Evolutionary conservation across 2,113 vertebrate species (phyloP).

Genomic region (Romanogobio albipinnatus): DNA sequence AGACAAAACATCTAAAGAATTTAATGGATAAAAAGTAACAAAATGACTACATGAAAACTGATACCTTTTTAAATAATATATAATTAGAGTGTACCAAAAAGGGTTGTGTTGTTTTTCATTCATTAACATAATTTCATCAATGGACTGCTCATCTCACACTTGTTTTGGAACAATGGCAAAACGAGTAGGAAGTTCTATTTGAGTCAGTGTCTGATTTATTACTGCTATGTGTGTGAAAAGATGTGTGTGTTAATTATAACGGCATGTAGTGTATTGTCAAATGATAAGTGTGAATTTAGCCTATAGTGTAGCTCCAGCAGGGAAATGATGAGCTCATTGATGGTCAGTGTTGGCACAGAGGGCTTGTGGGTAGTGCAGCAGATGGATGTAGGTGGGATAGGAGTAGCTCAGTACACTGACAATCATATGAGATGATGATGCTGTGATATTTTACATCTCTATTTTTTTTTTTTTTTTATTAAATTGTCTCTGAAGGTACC

Average conservation of each 20-base stretch:
- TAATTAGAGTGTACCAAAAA: neutral
- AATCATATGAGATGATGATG: neutral
- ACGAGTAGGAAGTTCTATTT: slow-evolving; percentile 15
- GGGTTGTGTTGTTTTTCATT: neutral
- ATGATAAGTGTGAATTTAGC: slow-evolving; percentile 43
- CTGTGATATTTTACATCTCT: neutral
- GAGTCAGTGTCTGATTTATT: slow-evolving; percentile 27
- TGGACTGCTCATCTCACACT: slow-evolving; percentile 30
- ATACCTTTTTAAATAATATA: neutral
- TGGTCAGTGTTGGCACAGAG: slow-evolving; percentile 55
- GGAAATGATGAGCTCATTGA: slow-evolving; percentile 69
- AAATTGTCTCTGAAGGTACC: neutral
- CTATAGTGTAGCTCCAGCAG: slow-evolving; percentile 59
- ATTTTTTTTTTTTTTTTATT: neutral
- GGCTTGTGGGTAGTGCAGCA: slow-evolving; percentile 57
- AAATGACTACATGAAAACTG: neutral
- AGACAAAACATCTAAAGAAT: neutral
- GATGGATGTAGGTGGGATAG: slow-evolving; percentile 52
- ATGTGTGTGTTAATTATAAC: slow-evolving; percentile 1
- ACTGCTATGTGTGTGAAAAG: slow-evolving; percentile 18
- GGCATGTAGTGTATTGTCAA: slow-evolving; percentile 35
- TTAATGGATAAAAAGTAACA: neutral
- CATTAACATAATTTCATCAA: slow-evolving; percentile 12
- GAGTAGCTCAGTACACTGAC: slow-evolving; percentile 33
- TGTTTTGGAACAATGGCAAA: slow-evolving; percentile 55